Evolutionary conservation across 92 coral and sea anemone species (phyloP).

Genomic region (Desmophyllum pertusum): DNA sequence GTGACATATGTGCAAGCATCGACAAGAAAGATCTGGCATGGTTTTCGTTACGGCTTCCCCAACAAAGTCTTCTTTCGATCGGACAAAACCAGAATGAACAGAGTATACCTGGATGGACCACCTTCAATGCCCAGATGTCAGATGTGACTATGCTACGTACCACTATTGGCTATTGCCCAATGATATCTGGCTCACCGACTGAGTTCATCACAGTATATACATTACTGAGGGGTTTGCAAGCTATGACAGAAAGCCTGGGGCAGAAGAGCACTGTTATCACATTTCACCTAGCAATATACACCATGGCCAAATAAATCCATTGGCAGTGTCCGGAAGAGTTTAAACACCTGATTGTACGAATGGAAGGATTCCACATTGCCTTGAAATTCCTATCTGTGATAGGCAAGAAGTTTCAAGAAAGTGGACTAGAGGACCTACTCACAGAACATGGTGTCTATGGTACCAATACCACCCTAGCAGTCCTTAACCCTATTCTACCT

Average conservation of each 20-base stretch:
- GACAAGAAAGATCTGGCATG: constrained; percentile 21
- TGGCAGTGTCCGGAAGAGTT: constrained; percentile 43
- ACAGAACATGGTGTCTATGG: constrained; percentile 61
- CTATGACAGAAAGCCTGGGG: not conserved
- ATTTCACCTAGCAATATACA: constrained; percentile 65
- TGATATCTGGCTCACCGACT: constrained; percentile 1
- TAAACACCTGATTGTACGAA: constrained; percentile 35
- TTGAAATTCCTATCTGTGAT: constrained; percentile 55
- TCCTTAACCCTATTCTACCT: no score
- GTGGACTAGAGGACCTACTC: constrained; percentile 55
- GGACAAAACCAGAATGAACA: constrained; percentile 1
- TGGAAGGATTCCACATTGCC: constrained; percentile 67
- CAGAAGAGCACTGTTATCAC: constrained; percentile 40
- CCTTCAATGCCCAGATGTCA: constrained; percentile 24
- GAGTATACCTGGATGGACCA: constrained; percentile 31
- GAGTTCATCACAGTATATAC: constrained; percentile 67
- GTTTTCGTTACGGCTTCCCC: constrained; percentile 19
- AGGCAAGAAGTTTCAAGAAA: constrained; percentile 55
- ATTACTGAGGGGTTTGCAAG: constrained; percentile 39
- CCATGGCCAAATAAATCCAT: constrained; percentile 66
- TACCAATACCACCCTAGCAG: constrained; percentile 33
- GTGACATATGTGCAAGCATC: not conserved
- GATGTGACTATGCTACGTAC: constrained; percentile 14
- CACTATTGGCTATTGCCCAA: constrained; percentile 35
- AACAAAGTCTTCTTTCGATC: not conserved